phyloP scores from a whole-genome alignment of 2,888 invertebrate genomes.

The Anorthoa munda region DNA sequence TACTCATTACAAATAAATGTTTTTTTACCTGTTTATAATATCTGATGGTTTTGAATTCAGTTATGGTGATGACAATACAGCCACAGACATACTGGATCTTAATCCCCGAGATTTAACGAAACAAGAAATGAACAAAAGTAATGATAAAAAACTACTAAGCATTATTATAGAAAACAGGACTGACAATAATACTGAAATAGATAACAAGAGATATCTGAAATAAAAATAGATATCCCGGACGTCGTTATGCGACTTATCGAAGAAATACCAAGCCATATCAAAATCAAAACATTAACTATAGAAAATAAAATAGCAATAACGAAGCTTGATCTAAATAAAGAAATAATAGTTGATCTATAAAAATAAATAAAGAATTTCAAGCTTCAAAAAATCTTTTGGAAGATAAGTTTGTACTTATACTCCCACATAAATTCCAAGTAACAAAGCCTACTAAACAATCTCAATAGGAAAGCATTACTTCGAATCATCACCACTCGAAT shows the following conservation, averaged over 20 bases:
- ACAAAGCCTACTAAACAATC: slow-evolving; percentile 44
- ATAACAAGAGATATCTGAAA: neutral
- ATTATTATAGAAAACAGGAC: neutral
- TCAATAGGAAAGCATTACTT: slow-evolving; percentile 51
- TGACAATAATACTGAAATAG: neutral
- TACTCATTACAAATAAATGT: too few relatives aligned
- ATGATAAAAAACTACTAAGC: too few relatives aligned
- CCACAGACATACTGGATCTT: too few relatives aligned
- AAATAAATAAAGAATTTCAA: slow-evolving; percentile 19
- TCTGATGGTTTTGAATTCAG: too few relatives aligned
- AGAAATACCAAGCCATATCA: neutral
- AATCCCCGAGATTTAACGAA: too few relatives aligned
- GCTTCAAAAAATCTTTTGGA: neutral
- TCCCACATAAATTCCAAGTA: slow-evolving; percentile 46
- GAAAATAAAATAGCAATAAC: slow-evolving; percentile 1
- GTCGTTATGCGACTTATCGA: too few relatives aligned
- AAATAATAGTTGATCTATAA: neutral
- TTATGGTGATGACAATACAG: too few relatives aligned
- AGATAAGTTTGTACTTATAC: neutral
- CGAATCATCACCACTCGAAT: slow-evolving; percentile 46
- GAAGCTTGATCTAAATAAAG: neutral
- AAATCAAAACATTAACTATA: neutral
- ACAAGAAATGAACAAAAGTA: too few relatives aligned
- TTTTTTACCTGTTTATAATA: too few relatives aligned
- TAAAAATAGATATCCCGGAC: neutral